These are phyloP conservation scores for Epinotia brunnichana DNA, from an alignment of 2,888 invertebrate species.

Conservation along the genomic window DNA sequence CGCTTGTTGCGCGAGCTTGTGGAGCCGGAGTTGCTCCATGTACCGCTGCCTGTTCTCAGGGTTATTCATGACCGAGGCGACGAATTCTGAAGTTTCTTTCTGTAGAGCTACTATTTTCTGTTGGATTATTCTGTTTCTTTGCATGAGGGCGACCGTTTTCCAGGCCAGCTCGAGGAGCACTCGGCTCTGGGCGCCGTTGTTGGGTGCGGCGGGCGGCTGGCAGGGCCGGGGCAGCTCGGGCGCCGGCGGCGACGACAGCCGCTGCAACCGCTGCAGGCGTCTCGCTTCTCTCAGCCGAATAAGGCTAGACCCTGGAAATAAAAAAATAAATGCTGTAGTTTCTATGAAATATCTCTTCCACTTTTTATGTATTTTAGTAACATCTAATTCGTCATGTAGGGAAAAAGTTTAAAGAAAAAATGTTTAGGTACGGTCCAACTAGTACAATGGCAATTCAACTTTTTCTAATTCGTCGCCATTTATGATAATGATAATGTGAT, in stretches of 20 bases:
- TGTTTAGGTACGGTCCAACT: too few species aligned
- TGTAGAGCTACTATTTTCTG: slow-evolving; percentile 84
- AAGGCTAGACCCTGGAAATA: slow-evolving; percentile 69
- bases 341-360: neutral
- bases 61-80: slow-evolving; percentile 84
- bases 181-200: slow-evolving; percentile 69
- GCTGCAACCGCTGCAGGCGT: slow-evolving; percentile 67
- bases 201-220: slow-evolving; percentile 50
- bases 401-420: too few species aligned
- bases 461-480: too few species aligned
- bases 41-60: slow-evolving; percentile 72
- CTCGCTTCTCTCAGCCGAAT: slow-evolving; percentile 70
- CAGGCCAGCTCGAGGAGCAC: slow-evolving; percentile 85
- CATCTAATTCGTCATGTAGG: neutral
- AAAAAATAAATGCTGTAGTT: slow-evolving; percentile 42
- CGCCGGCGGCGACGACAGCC: slow-evolving; percentile 53
- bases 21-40: slow-evolving; percentile 61
- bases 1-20: slow-evolving; percentile 53
- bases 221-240: slow-evolving; percentile 33
- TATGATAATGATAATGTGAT: too few species aligned
- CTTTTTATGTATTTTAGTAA: neutral
- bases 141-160: slow-evolving; percentile 85
- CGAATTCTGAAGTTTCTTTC: slow-evolving; percentile 85
- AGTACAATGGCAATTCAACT: too few species aligned
- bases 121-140: slow-evolving; percentile 85